Percentiles rank a stretch among this genome's conserved stretches.
Evolutionary conservation across 2,113 vertebrate species (phyloP).

Genomic region (Dissostichus mawsoni): DNA sequence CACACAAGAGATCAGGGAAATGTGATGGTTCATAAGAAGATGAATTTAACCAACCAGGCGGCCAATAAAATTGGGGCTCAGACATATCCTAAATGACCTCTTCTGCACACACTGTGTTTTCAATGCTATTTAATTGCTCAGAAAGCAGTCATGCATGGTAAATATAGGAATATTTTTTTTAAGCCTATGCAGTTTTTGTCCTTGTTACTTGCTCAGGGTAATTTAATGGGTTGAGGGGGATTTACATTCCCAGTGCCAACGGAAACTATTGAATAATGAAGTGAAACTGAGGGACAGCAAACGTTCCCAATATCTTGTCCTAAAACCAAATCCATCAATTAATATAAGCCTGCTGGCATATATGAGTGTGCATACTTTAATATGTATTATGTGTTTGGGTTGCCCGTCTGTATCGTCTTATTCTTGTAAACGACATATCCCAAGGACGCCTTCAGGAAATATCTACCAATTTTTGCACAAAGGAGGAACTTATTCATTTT

Average conservation of each 20-base stretch:
- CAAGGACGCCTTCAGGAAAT: too few relatives aligned
- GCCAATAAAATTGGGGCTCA: slow-evolving; percentile 17
- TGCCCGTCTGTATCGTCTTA: too few relatives aligned
- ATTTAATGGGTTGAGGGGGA: slow-evolving; percentile 46
- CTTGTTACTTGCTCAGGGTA: slow-evolving; percentile 15
- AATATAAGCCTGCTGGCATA: slow-evolving; percentile 6
- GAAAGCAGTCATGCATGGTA: slow-evolving; percentile 48
- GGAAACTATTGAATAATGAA: slow-evolving; percentile 33
- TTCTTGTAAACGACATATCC: too few relatives aligned
- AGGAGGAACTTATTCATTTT: too few relatives aligned
- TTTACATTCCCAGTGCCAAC: slow-evolving; percentile 40
- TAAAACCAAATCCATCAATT: background rate
- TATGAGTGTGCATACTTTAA: background rate
- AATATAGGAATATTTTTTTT: slow-evolving; percentile 58
- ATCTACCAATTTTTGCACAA: too few relatives aligned
- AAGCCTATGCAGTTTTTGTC: slow-evolving; percentile 51
- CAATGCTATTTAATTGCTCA: slow-evolving; percentile 54
- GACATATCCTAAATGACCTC: slow-evolving; percentile 52
- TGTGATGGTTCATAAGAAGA: slow-evolving; percentile 42
- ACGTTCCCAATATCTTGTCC: slow-evolving; percentile 1
- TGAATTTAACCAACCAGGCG: background rate
- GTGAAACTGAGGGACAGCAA: background rate
- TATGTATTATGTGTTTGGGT: too few relatives aligned
- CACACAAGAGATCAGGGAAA: slow-evolving; percentile 29
- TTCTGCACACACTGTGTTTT: slow-evolving; percentile 33